Evolutionary conservation across 2,113 vertebrate genomes (phyloP).

Genomic region (Glareola pratincola): DNA sequence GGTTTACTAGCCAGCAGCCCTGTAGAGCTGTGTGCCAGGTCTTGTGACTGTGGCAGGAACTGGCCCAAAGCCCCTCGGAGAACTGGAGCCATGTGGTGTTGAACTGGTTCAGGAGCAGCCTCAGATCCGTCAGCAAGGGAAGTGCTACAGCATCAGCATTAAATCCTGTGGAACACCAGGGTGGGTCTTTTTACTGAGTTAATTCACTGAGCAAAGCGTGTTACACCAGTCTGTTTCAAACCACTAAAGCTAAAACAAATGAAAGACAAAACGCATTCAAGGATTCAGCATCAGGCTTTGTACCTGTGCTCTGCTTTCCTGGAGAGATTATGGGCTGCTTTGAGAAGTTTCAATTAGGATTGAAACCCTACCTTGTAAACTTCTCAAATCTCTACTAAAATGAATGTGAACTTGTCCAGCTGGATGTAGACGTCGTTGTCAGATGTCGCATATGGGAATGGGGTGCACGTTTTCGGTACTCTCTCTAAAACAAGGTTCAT

Average conservation of each 20-base stretch:
- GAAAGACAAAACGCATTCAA: not conserved
- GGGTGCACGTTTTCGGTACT: not conserved
- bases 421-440: not conserved
- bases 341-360: not conserved
- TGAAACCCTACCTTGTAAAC: not conserved
- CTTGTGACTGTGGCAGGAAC: not conserved
- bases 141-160: not conserved
- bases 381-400: not conserved
- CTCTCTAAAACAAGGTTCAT: not conserved
- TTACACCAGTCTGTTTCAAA: not conserved
- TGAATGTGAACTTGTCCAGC: not conserved
- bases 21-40: accelerated
- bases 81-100: not conserved
- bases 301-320: not conserved
- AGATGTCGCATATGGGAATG: no score
- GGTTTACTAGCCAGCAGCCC: not conserved
- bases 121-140: not conserved
- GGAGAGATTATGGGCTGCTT: not conserved
- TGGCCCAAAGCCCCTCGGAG: not conserved
- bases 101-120: not conserved
- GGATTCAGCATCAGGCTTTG: not conserved
- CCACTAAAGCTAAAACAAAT: not conserved
- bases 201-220: not conserved
- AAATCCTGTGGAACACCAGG: not conserved
- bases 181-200: not conserved